phyloP scores from a whole-genome alignment of 2,888 invertebrate genomes.

The Hypsopygia costalis region DNA sequence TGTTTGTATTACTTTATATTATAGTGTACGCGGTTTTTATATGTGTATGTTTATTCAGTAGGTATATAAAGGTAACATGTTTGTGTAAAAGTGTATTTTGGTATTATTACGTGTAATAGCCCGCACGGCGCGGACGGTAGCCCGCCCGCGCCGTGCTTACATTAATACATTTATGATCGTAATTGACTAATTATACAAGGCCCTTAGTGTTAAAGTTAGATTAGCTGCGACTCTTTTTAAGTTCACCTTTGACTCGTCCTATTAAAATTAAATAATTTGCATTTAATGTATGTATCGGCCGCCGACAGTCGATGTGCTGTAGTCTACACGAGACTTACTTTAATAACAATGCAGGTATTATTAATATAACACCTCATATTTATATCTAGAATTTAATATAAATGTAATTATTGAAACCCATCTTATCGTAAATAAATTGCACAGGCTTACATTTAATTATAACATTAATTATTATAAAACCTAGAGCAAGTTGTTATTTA shows the following conservation, averaged over 20 bases:
- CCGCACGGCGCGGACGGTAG: conserved; percentile 33
- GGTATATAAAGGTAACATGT: conserved; percentile 66
- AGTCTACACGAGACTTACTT: conserved; percentile 71
- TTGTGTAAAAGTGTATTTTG: conserved; percentile 78
- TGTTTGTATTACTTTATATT: conserved; percentile 78
- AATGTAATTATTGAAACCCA: conserved; percentile 74
- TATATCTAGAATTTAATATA: conserved; percentile 75
- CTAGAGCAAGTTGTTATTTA: conserved; percentile 83
- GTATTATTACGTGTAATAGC: conserved; percentile 58
- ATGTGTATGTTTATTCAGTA: conserved; percentile 80
- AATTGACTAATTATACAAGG: conserved; percentile 80
- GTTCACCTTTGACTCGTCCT: conserved; percentile 60
- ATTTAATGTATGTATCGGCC: conserved; percentile 61
- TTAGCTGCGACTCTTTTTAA: conserved; percentile 63
- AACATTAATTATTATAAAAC: conserved; percentile 77
- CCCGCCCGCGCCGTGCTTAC: conserved; percentile 30
- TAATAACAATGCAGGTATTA: conserved; percentile 79
- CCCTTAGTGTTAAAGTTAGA: conserved; percentile 74
- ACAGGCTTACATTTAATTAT: conserved; percentile 79
- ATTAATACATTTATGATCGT: conserved; percentile 77
- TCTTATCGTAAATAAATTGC: conserved; percentile 73
- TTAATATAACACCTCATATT: conserved; percentile 78
- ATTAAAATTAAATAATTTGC: conserved; percentile 59
- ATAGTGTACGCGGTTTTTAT: conserved; percentile 79
- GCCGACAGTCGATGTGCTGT: conserved; percentile 50